Conservation (phyloP, 2,113 vertebrate species). For the Coracopsis vasa region DNA sequence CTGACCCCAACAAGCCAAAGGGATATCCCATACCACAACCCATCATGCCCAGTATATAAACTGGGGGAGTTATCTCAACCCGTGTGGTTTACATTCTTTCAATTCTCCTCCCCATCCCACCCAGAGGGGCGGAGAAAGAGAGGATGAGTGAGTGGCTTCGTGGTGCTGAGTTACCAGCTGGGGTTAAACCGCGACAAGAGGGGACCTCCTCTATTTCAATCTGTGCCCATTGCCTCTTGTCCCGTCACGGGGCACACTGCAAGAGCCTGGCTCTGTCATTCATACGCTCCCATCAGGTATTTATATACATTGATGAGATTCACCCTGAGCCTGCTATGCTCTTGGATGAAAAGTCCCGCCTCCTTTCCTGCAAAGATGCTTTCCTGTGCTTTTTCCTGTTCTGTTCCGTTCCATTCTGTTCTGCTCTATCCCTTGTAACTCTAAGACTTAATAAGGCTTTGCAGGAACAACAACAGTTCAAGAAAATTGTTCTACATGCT, state of each 20-base stretch:
- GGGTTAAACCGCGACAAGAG: not conserved
- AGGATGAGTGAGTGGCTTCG: not conserved
- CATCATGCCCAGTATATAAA: not conserved
- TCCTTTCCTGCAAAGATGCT: not conserved
- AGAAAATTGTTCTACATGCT: not conserved
- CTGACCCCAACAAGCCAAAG: not conserved
- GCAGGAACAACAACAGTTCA: not conserved
- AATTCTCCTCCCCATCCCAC: not conserved
- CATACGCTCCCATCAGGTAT: not conserved
- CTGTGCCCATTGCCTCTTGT: not conserved
- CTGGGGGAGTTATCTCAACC: not conserved
- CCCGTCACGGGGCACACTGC: not conserved
- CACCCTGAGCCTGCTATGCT: not conserved
- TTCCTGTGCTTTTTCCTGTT: not conserved
- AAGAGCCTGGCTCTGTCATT: not conserved
- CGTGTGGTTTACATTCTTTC: not conserved
- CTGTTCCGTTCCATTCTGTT: not conserved
- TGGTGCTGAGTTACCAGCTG: not conserved
- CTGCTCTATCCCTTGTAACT: not conserved
- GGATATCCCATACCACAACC: not conserved
- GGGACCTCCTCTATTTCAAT: not conserved
- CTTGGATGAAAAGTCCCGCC: not conserved
- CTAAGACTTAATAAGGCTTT: not conserved
- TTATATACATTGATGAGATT: not conserved
- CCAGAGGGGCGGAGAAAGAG: not conserved